Evolutionary conservation across 2,888 invertebrate genomes (phyloP).

Genomic region (Mimumesa dahlbomi): DNA sequence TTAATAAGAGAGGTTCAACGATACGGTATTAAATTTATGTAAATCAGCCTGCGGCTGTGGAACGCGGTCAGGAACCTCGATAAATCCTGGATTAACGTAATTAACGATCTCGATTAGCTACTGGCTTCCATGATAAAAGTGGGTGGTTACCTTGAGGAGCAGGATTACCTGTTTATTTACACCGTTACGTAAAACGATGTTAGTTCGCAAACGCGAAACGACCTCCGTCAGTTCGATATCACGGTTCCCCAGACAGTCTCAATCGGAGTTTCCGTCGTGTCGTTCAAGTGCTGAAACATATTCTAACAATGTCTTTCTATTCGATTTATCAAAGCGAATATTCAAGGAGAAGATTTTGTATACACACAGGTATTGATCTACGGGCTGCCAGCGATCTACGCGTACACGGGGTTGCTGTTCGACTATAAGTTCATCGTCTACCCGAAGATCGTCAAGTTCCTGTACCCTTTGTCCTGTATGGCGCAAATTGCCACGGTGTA

Average conservation of each 20-base stretch:
- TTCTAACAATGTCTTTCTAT: no score
- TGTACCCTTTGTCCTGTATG: constrained; percentile 92
- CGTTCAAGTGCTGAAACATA: no score
- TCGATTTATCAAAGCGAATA: no score
- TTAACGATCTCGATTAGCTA: constrained; percentile 19
- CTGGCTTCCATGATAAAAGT: constrained; percentile 20
- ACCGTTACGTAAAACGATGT: constrained; percentile 25
- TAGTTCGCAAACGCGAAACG: constrained; percentile 13
- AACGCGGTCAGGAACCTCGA: constrained; percentile 11
- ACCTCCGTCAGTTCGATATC: constrained; percentile 17
- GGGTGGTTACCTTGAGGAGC: background rate
- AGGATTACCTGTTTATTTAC: constrained; percentile 3
- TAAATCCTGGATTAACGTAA: constrained; percentile 56
- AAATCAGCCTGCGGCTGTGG: constrained; percentile 41
- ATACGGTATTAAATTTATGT: constrained; percentile 45
- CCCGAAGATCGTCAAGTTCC: constrained; percentile 89
- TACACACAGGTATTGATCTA: constrained; percentile 87
- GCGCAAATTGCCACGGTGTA: constrained; percentile 97
- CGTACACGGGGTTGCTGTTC: constrained; percentile 89
- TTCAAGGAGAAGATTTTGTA: no score
- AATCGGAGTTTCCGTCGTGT: no score
- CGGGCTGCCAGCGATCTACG: constrained; percentile 92
- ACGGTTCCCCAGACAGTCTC: constrained; percentile 1
- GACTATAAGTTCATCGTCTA: constrained; percentile 90
- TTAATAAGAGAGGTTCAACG: constrained; percentile 13